Conservation (phyloP, 1,140 invertebrate species). For the Polypedilum pembai region DNA sequence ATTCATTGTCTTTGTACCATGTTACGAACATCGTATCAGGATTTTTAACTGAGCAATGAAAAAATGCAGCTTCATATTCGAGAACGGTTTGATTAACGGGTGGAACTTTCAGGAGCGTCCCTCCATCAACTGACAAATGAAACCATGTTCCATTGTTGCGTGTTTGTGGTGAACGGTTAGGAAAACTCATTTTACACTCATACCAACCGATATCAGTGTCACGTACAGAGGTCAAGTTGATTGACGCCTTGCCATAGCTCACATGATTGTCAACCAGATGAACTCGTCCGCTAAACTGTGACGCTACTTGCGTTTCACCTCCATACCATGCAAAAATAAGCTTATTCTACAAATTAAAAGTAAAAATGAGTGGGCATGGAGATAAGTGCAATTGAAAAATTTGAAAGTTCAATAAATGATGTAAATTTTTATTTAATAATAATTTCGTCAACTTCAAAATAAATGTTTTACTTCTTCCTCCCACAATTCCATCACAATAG, state of each 20-base stretch:
- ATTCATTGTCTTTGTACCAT: slow-evolving; percentile 63
- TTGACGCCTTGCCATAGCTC: slow-evolving; percentile 65
- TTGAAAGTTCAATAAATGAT: no score
- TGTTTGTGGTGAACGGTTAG: slow-evolving; percentile 72
- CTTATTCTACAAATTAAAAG: slow-evolving; percentile 52
- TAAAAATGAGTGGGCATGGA: not conserved
- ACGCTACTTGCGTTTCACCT: slow-evolving; percentile 56
- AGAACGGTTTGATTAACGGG: slow-evolving; percentile 82
- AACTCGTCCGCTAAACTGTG: slow-evolving; percentile 68
- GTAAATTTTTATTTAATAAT: slow-evolving; percentile 6
- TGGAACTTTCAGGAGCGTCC: slow-evolving; percentile 49
- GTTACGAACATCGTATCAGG: slow-evolving; percentile 51
- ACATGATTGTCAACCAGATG: slow-evolving; percentile 49
- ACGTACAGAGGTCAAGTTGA: slow-evolving; percentile 81
- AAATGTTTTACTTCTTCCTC: not conserved
- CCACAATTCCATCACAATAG: no score
- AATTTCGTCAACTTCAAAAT: not conserved
- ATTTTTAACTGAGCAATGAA: slow-evolving; percentile 71
- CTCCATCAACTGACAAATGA: slow-evolving; percentile 70
- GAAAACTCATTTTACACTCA: slow-evolving; percentile 80
- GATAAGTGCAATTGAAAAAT: not conserved
- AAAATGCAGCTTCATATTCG: slow-evolving; percentile 73
- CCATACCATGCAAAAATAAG: slow-evolving; percentile 75
- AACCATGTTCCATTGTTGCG: slow-evolving; percentile 85
- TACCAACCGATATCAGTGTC: slow-evolving; percentile 87